phyloP scores from a whole-genome alignment of 2,113 vertebrate genomes.

The Anarhynchus alexandrinus region DNA sequence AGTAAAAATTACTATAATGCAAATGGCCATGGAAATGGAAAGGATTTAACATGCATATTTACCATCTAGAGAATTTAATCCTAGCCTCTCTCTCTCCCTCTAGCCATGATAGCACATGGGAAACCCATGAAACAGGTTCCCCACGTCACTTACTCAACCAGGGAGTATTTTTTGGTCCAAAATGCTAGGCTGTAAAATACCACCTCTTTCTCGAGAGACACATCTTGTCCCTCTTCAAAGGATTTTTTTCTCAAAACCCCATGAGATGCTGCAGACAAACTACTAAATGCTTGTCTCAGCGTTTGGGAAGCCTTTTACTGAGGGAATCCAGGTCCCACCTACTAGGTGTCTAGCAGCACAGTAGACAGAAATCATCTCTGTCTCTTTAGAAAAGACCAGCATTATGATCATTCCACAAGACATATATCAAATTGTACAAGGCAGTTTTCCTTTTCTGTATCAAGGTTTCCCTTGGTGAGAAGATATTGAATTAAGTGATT shows the following conservation, averaged over 20 bases:
- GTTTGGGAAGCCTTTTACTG: neutral
- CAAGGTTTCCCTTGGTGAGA: neutral
- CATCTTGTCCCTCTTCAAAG: neutral
- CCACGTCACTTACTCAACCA: neutral
- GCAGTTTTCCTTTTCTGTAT: neutral
- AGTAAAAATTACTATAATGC: neutral
- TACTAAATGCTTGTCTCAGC: neutral
- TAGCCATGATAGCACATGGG: neutral
- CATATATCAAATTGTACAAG: neutral
- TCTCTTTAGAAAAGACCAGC: neutral
- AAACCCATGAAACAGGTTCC: neutral
- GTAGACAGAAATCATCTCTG: neutral
- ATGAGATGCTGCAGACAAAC: neutral
- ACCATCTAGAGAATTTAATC: neutral
- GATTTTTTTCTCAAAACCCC: neutral
- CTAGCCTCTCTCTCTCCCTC: neutral
- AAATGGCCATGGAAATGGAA: neutral
- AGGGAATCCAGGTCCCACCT: neutral
- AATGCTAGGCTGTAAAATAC: neutral
- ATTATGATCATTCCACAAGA: neutral
- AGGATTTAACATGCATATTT: neutral
- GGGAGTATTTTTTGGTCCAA: neutral
- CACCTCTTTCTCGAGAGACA: neutral
- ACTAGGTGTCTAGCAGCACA: neutral
- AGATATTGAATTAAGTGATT: neutral